Percentiles rank a stretch among this genome's conserved stretches.
Conservation (phyloP, 2,888 invertebrate genomes). For the Mylabris sibirica region DNA sequence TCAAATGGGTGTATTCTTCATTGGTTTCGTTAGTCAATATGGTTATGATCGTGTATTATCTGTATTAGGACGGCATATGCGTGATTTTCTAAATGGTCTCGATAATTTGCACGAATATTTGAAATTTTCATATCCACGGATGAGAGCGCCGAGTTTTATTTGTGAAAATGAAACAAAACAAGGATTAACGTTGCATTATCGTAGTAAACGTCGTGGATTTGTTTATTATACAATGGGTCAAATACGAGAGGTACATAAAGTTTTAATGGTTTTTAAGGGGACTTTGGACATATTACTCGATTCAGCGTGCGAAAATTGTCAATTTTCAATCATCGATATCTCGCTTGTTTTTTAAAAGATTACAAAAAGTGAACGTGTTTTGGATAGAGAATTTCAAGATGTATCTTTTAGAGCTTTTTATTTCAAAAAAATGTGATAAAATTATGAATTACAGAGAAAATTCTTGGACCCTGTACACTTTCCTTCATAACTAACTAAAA, state of each 20-base stretch:
- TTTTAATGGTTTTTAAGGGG: no score
- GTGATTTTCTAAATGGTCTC: conserved; percentile 94
- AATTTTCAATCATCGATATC: no score
- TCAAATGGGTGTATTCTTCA: conserved; percentile 93
- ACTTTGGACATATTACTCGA: no score
- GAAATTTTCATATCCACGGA: conserved; percentile 92
- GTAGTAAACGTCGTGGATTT: conserved; percentile 92
- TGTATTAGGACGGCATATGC: conserved; percentile 90
- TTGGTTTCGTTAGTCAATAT: conserved; percentile 91
- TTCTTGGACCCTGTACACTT: no score
- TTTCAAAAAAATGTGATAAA: no score
- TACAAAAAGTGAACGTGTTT: no score
- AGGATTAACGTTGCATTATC: conserved; percentile 91
- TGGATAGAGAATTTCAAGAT: no score
- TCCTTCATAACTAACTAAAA: no score
- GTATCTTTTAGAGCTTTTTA: no score
- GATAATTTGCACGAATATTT: conserved; percentile 98
- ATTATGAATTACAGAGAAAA: no score
- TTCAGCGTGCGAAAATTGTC: no score
- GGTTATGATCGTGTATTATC: conserved; percentile 92
- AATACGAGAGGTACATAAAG: conserved; percentile 75
- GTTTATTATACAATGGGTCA: conserved; percentile 98
- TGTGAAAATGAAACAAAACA: conserved; percentile 94
- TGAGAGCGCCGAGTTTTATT: conserved; percentile 94
- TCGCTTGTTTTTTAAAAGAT: no score